A percentile compares a stretch with the other conserved stretches of the same genome.
phyloP scores from a whole-genome alignment of 2,888 invertebrate genomes.

The Eudemis profundana region DNA sequence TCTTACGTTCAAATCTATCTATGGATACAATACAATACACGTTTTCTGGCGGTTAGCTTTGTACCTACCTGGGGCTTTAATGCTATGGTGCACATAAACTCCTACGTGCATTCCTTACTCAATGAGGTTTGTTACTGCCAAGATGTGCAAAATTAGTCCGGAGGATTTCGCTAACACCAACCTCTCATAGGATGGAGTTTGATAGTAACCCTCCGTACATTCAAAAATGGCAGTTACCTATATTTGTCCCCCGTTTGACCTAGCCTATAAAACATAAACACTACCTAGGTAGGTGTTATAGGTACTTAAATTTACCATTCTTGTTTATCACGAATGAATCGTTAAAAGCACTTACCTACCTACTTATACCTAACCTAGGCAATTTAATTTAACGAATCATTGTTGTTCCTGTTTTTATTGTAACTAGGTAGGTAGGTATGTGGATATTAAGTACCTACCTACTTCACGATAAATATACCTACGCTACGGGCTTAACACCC shows the following conservation, averaged over 20 bases:
- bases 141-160: constrained; percentile 45
- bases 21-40: constrained; percentile 6
- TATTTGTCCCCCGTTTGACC: neutral
- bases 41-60: constrained; percentile 12
- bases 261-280: neutral
- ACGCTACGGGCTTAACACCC: neutral
- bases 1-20: neutral
- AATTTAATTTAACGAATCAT: constrained; percentile 1
- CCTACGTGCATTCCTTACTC: constrained; percentile 43
- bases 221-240: neutral
- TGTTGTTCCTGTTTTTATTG: constrained; percentile 9
- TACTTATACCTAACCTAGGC: constrained; percentile 3
- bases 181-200: constrained; percentile 46
- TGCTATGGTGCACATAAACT: constrained; percentile 30
- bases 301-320: neutral
- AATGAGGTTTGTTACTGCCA: constrained; percentile 46
- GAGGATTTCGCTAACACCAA: constrained; percentile 48
- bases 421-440: neutral
- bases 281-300: neutral
- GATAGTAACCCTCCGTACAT: constrained; percentile 45
- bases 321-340: constrained; percentile 11
- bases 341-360: constrained; percentile 2
- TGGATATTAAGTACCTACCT: neutral
- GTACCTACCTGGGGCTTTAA: too few species aligned
- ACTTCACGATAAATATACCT: neutral